Evolutionary conservation across 2,888 invertebrate genomes (phyloP), one percentile per base, ranked within the genome.

Genomic region (Micoletzkya japonica): DNA sequence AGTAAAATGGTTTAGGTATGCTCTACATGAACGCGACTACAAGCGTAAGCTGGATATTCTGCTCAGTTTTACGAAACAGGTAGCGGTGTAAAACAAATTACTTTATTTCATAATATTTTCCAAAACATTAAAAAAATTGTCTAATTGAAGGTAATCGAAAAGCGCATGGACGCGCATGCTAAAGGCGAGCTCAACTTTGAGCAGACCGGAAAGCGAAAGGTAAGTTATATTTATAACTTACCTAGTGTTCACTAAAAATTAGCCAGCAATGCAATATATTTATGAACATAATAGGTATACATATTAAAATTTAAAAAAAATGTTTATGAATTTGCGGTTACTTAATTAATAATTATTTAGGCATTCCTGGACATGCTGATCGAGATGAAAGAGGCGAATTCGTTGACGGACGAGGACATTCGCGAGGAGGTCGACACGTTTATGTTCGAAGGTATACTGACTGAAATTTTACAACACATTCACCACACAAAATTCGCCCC

Each of bases 321-420:
- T 44, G 44, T 44, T 44, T 14, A 20, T 44, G 44, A 44, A 44
- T 14, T 44, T 10, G 10, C 44, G 20, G 20, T 44, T n/a, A n/a
- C 52, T 14, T 52, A 6, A 52, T n/a, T 52, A n/a, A 17, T 17
- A 14, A n/a, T n/a, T 37, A 3, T 61, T 64, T n/a, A 64, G 63
- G 87, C 87, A 4, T 87, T 87, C 76, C 82, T 87, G 56, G 87
- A 88, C 77, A 79, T 87, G 78, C 77, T 88, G 34, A 78, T 88
- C 34, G 83, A 85, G 59, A 77, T 84, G 57, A 76, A 81, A 6
- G 77, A 83, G 7, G 81, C 81, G 14, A 76, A 81, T 17, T 74
- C 77, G 4, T 74, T 87, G 52, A 82, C 86, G 0, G 74, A 82
- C 56, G 76, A 80, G 3, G 87, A 87, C 67, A 86, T 88, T 26